Evolutionary conservation across 2,797 vertebrate species (phyloP).

Genomic region (Choloepus didactylus): DNA sequence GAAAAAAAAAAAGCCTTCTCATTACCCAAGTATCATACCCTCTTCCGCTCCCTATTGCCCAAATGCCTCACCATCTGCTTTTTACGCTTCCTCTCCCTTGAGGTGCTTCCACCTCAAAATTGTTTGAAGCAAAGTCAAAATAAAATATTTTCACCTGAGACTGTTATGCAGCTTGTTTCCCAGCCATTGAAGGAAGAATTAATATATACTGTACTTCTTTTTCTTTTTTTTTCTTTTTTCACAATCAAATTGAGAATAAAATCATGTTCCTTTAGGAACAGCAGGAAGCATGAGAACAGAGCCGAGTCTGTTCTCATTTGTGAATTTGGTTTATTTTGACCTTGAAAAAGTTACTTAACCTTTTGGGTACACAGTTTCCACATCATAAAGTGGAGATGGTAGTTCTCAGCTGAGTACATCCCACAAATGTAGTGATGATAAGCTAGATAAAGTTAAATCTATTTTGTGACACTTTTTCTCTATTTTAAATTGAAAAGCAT

Average conservation of each 20-base stretch:
- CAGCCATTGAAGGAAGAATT: neutral
- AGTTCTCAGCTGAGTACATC: constrained; percentile 33
- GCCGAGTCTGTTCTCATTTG: constrained; percentile 61
- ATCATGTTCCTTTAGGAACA: constrained; percentile 33
- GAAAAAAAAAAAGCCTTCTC: neutral
- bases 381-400: constrained; percentile 17
- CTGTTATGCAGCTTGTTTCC: constrained; percentile 27
- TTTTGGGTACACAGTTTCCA: constrained; percentile 45
- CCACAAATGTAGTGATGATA: neutral
- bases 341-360: constrained; percentile 24
- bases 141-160: constrained; percentile 50
- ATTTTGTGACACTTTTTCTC: constrained; percentile 8
- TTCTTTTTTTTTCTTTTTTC: neutral
- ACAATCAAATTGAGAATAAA: constrained; percentile 27
- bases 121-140: constrained; percentile 63
- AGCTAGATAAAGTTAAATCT: constrained; percentile 44
- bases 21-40: neutral
- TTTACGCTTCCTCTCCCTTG: constrained; percentile 11
- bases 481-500: neutral
- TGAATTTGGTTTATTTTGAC: constrained; percentile 50
- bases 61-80: constrained; percentile 45
- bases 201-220: neutral
- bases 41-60: neutral
- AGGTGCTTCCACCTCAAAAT: constrained; percentile 51
- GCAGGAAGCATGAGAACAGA: constrained; percentile 14